A percentile compares a stretch with the other conserved stretches of the same genome.
phyloP scores from a whole-genome alignment of 2,113 vertebrate species.

The Columba livia region DNA sequence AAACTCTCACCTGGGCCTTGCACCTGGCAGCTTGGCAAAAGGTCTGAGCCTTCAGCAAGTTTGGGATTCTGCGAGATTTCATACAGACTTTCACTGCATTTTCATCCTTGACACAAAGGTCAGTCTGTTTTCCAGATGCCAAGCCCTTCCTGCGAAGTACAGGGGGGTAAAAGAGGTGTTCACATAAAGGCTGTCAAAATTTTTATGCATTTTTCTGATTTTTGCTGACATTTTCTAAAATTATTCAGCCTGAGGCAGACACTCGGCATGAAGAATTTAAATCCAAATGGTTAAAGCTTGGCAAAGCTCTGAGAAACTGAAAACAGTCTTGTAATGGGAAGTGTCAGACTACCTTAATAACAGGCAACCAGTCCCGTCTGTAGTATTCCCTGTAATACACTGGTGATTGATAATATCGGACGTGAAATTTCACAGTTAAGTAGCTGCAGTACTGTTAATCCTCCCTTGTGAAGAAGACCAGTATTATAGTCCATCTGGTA shows the following conservation, averaged over 20 bases:
- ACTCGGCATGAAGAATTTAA: conserved; percentile 50
- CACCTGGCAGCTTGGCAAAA: not conserved
- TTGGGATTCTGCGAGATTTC: not conserved
- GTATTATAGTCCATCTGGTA: conserved; percentile 10
- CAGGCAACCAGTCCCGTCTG: not conserved
- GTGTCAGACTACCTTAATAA: conserved; percentile 54
- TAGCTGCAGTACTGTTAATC: conserved; percentile 23
- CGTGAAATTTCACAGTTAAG: conserved; percentile 55
- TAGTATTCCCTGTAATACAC: not conserved
- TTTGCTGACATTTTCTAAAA: conserved; percentile 48
- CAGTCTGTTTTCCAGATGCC: conserved; percentile 35
- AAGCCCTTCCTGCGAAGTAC: not conserved
- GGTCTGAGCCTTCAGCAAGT: not conserved
- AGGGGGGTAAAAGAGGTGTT: not conserved
- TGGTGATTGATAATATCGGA: conserved; percentile 39
- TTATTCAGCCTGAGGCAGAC: conserved; percentile 42
- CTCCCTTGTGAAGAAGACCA: not conserved
- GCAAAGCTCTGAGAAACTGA: conserved; percentile 49
- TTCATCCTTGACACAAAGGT: not conserved
- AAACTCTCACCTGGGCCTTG: not conserved
- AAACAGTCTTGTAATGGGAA: conserved; percentile 60
- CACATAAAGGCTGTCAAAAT: not conserved
- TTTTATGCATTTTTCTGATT: conserved; percentile 35
- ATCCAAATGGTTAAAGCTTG: conserved; percentile 44
- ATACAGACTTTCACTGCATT: not conserved